These are phyloP conservation scores for Mamestra brassicae DNA, from an alignment of 2,888 invertebrate genomes.

Conservation along the genomic window DNA sequence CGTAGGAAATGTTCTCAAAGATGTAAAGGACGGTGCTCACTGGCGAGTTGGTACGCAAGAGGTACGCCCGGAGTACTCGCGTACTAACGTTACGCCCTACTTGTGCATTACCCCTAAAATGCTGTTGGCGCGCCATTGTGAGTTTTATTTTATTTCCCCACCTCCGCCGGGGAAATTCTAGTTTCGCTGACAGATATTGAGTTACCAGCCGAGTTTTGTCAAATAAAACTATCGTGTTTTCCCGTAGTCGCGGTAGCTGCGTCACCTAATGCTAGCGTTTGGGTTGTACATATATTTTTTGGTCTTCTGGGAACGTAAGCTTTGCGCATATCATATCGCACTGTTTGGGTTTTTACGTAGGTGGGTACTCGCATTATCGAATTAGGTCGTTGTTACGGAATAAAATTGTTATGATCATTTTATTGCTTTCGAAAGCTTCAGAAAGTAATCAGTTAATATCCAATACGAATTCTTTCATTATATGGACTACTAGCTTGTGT, in stretches of 20 bases:
- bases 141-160: constrained; percentile 82
- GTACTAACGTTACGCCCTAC: constrained; percentile 45
- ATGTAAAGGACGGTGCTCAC: constrained; percentile 45
- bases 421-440: background rate
- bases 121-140: constrained; percentile 71
- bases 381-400: background rate
- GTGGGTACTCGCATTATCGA: background rate
- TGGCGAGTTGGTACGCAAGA: constrained; percentile 20
- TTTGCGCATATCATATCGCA: constrained; percentile 30
- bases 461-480: background rate
- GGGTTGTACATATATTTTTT: constrained; percentile 60
- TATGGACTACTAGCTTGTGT: no score
- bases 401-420: background rate
- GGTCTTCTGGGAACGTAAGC: constrained; percentile 61
- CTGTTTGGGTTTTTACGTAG: constrained; percentile 25
- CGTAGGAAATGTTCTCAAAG: constrained; percentile 52
- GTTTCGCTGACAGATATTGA: constrained; percentile 85
- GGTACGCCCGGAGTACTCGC: constrained; percentile 31
- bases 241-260: constrained; percentile 58
- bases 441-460: background rate
- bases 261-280: constrained; percentile 47
- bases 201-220: constrained; percentile 81
- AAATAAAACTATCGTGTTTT: constrained; percentile 81
- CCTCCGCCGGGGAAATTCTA: constrained; percentile 82
- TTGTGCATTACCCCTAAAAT: constrained; percentile 72